These are phyloP conservation scores for Ceraclea dissimilis DNA, from an alignment of 2,888 invertebrate genomes.

Conservation along the genomic window DNA sequence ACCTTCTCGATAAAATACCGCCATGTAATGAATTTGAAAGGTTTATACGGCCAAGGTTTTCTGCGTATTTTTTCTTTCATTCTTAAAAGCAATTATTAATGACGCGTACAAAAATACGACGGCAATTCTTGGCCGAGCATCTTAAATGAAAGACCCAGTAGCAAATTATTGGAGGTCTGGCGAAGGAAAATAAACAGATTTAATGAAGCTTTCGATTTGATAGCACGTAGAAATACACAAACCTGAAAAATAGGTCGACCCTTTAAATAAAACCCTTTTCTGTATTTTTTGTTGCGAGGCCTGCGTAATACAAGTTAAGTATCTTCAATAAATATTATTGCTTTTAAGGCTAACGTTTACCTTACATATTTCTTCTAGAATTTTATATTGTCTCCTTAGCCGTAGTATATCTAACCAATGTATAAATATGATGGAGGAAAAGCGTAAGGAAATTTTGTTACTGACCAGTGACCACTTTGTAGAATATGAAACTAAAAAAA, in stretches of 20 bases:
- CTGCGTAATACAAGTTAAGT: too few relatives aligned
- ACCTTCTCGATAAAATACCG: neutral
- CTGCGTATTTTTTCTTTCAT: neutral
- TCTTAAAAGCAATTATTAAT: neutral
- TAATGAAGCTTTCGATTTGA: neutral
- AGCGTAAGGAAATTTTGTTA: too few relatives aligned
- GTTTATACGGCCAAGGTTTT: neutral
- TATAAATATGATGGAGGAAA: too few relatives aligned
- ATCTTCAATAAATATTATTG: too few relatives aligned
- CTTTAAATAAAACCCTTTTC: neutral
- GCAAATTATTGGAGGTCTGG: neutral
- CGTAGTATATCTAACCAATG: too few relatives aligned
- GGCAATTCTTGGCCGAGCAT: neutral
- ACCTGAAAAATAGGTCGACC: neutral
- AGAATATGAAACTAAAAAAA: too few relatives aligned
- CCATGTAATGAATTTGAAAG: neutral
- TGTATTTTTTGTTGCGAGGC: too few relatives aligned
- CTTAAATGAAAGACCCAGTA: neutral
- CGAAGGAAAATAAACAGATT: neutral
- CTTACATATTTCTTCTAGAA: too few relatives aligned
- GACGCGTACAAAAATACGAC: neutral
- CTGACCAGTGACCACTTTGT: too few relatives aligned
- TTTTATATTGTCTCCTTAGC: too few relatives aligned
- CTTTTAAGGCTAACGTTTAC: too few relatives aligned
- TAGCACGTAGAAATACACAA: neutral